These are phyloP conservation scores for Atherinosoma microstoma DNA, from an alignment of 2,797 vertebrate species.

Conservation along the genomic window DNA sequence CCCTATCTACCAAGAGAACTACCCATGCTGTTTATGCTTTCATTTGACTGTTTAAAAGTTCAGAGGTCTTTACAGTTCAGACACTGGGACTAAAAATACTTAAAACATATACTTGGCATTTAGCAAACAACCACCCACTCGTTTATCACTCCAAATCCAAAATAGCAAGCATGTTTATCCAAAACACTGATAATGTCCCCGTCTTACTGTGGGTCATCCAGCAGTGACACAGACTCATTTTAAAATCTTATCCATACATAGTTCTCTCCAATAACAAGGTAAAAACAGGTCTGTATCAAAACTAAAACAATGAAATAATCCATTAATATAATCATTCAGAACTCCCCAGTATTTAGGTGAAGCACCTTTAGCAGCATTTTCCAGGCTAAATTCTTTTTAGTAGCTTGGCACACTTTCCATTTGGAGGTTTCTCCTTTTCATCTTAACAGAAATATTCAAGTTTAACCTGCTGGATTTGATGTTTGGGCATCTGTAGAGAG, in stretches of 20 bases:
- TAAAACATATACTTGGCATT: slow-evolving; percentile 54
- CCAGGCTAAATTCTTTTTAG: not conserved
- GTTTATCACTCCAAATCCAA: slow-evolving; percentile 29
- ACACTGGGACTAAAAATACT: slow-evolving; percentile 30
- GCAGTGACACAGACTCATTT: too few relatives aligned
- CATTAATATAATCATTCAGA: not conserved
- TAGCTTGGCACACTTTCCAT: not conserved
- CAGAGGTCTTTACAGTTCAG: slow-evolving; percentile 15
- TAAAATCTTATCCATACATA: not conserved
- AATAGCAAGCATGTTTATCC: slow-evolving; percentile 58
- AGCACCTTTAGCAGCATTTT: not conserved
- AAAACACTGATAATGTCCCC: slow-evolving; percentile 40
- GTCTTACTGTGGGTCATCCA: not conserved
- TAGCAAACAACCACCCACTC: slow-evolving; percentile 26
- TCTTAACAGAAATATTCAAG: not conserved
- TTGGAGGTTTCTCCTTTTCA: not conserved
- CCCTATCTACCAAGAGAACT: too few relatives aligned
- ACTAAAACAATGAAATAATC: not conserved
- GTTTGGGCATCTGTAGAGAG: not conserved
- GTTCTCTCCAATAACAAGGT: not conserved
- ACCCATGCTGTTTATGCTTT: not conserved
- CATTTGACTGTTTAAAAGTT: slow-evolving; percentile 20
- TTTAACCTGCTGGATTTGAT: not conserved
- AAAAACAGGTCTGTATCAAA: not conserved
- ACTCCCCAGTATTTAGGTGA: not conserved